A percentile compares a stretch with the other conserved stretches of the same genome.
phyloP scores from a whole-genome alignment of 1,140 invertebrate genomes.

The Drosophila ohnishii region DNA sequence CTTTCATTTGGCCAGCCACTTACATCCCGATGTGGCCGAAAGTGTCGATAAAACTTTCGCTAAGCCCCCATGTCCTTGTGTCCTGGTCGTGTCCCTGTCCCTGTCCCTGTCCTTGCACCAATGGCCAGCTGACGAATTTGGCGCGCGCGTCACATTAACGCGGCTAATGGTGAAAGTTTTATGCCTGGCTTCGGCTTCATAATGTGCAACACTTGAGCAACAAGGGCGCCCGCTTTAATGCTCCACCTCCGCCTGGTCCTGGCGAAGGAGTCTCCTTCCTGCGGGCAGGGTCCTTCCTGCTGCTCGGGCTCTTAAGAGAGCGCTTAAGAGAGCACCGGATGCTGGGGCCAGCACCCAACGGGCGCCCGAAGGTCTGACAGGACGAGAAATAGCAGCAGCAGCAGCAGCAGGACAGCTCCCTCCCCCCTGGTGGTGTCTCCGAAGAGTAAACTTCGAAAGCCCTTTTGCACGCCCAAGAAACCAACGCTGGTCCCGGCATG shows the following conservation, averaged over 20 bases:
- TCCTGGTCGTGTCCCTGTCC: not conserved
- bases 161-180: slow-evolving; percentile 79
- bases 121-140: slow-evolving; percentile 77
- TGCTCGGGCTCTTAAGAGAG: slow-evolving; percentile 20
- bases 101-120: slow-evolving; percentile 49
- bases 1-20: slow-evolving; percentile 14
- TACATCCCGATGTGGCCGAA: slow-evolving; percentile 29
- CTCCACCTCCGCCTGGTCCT: not conserved
- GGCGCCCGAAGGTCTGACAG: slow-evolving; percentile 50
- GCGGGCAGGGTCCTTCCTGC: slow-evolving; percentile 22
- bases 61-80: slow-evolving; percentile 51
- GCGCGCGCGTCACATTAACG: slow-evolving; percentile 68
- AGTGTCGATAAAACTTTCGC: slow-evolving; percentile 65
- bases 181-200: slow-evolving; percentile 68
- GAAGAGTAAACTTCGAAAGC: slow-evolving; percentile 56
- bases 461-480: slow-evolving; percentile 37
- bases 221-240: slow-evolving; percentile 26
- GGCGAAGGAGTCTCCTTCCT: slow-evolving; percentile 27
- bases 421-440: slow-evolving; percentile 1
- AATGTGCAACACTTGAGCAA: slow-evolving; percentile 73
- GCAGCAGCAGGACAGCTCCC: not conserved
- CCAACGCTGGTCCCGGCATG: not conserved
- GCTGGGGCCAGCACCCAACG: slow-evolving; percentile 53
- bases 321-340: slow-evolving; percentile 41
- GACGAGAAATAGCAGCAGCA: slow-evolving; percentile 1